These are phyloP conservation scores for Cyphomyrmex costatus DNA, from an alignment of 1,140 invertebrate genomes.

Conservation along the genomic window DNA sequence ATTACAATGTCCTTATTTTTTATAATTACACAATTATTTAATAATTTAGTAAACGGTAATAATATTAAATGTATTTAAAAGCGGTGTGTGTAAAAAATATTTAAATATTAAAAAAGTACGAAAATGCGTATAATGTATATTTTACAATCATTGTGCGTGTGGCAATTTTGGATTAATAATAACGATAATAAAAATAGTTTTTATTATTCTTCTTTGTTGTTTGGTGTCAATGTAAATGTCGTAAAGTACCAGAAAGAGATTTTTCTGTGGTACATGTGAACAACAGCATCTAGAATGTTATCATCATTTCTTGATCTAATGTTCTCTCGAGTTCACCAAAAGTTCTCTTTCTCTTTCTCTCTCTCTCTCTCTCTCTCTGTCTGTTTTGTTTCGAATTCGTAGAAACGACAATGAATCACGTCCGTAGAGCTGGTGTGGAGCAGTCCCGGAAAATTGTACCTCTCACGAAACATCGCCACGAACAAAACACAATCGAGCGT, in stretches of 20 bases:
- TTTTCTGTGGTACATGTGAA: background rate
- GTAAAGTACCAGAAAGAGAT: too few relatives aligned
- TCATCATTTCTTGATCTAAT: slow-evolving; percentile 54
- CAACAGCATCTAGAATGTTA: slow-evolving; percentile 22
- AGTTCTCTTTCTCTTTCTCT: background rate
- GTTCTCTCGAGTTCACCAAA: slow-evolving; percentile 62
- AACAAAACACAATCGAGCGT: slow-evolving; percentile 50
- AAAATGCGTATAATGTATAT: background rate
- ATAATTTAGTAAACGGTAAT: too few relatives aligned
- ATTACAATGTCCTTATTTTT: background rate
- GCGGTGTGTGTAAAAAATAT: background rate
- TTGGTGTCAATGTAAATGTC: too few relatives aligned
- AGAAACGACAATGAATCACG: slow-evolving; percentile 50
- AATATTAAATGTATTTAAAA: background rate
- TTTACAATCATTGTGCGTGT: background rate
- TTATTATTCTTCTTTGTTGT: background rate
- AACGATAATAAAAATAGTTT: background rate
- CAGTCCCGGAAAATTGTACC: slow-evolving; percentile 51
- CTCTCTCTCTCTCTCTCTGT: background rate
- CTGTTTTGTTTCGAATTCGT: slow-evolving; percentile 6
- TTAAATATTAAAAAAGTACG: too few relatives aligned
- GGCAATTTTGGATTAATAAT: slow-evolving; percentile 9
- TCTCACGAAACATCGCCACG: slow-evolving; percentile 55
- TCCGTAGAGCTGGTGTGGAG: background rate
- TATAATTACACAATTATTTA: too few relatives aligned